phyloP scores from a whole-genome alignment of 2,113 vertebrate species.

The Mesocricetus auratus region DNA sequence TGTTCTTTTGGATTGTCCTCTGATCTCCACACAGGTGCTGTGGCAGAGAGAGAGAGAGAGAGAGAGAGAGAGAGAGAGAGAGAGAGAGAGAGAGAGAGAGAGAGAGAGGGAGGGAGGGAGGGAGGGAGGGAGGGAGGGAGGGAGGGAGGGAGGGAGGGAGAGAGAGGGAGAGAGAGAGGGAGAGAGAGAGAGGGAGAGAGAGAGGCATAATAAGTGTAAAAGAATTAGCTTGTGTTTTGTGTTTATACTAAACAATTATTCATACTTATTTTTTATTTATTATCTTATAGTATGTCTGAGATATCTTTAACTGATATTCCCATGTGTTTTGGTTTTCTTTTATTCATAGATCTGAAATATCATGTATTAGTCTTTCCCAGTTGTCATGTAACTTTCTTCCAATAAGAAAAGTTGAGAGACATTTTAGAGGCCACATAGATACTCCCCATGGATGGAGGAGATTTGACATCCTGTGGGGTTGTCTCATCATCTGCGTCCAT shows the following conservation, averaged over 20 bases:
- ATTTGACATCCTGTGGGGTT: background rate
- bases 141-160: too few relatives aligned
- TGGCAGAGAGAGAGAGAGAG: background rate
- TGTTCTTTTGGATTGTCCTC: background rate
- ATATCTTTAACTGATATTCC: background rate
- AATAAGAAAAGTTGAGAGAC: background rate
- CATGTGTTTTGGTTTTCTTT: background rate
- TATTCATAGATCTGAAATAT: background rate
- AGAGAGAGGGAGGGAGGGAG: too few relatives aligned
- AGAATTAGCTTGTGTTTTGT: background rate
- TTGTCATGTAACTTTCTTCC: background rate
- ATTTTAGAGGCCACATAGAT: background rate
- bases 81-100: too few relatives aligned
- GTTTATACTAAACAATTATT: background rate
- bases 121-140: too few relatives aligned
- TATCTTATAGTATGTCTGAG: background rate
- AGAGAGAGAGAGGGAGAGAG: too few relatives aligned
- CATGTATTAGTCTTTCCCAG: background rate
- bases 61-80: too few relatives aligned
- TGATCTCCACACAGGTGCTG: background rate
- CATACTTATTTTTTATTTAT: background rate
- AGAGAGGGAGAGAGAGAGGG: too few relatives aligned
- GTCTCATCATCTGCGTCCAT: background rate
- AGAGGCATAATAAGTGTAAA: background rate
- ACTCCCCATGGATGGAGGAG: background rate